A percentile compares a stretch with the other conserved stretches of the same genome.
phyloP scores from a whole-genome alignment of 1,140 invertebrate species.

The Neodiprion virginianus region DNA sequence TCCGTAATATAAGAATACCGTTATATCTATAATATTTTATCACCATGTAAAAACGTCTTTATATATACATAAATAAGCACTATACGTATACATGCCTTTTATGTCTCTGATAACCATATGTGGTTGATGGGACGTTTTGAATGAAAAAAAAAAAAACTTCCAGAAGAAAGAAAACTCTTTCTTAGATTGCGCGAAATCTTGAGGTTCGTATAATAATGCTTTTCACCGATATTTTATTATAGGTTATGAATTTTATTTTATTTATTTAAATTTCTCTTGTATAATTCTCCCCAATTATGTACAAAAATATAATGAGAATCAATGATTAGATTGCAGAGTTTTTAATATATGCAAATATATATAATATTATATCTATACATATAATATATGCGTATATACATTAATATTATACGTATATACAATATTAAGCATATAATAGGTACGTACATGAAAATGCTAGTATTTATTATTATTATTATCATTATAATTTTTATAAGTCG shows the following conservation, averaged over 20 bases:
- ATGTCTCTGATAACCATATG: too few relatives aligned
- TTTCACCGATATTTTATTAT: background rate
- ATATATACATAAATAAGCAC: too few relatives aligned
- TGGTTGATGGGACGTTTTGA: too few relatives aligned
- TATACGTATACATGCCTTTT: too few relatives aligned
- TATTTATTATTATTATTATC: constrained; percentile 16
- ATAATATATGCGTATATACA: constrained; percentile 23
- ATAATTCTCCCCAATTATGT: constrained; percentile 51
- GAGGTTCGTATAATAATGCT: too few relatives aligned
- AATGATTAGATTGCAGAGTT: constrained; percentile 48
- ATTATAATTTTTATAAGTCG: background rate
- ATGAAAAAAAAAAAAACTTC: too few relatives aligned
- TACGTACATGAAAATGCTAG: constrained; percentile 42
- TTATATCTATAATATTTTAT: too few relatives aligned
- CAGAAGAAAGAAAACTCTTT: too few relatives aligned
- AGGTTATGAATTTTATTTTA: background rate
- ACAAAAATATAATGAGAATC: constrained; percentile 58
- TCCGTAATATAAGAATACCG: too few relatives aligned
- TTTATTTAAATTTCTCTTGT: constrained; percentile 36
- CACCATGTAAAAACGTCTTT: too few relatives aligned
- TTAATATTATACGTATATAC: background rate
- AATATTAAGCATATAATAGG: background rate
- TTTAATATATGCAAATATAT: constrained; percentile 27
- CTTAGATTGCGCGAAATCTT: too few relatives aligned
- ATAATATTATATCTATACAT: background rate